Conservation (phyloP, 2,113 vertebrate species). For the Corythornis vintsioides region DNA sequence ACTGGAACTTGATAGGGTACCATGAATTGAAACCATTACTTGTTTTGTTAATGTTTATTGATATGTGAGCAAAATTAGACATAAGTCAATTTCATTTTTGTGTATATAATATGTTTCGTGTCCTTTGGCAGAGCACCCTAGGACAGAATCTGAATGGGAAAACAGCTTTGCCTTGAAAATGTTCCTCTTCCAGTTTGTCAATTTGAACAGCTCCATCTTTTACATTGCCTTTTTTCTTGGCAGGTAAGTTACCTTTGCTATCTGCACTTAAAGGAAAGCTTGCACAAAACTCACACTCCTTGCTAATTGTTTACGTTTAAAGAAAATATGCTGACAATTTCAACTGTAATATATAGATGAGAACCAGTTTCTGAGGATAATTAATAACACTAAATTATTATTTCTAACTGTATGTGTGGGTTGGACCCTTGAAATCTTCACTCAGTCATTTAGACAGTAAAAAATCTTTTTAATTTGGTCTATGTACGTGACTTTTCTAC, state of each 20-base stretch:
- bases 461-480: background rate
- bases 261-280: background rate
- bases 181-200: conserved; percentile 99
- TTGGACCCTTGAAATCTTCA: background rate
- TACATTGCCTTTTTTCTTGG: conserved; percentile 98
- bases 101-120: background rate
- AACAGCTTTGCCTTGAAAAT: conserved; percentile 99
- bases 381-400: background rate
- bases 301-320: background rate
- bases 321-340: background rate
- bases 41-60: background rate
- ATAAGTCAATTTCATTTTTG: background rate
- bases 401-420: background rate
- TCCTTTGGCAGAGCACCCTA: conserved; percentile 86
- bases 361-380: background rate
- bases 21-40: background rate
- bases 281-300: background rate
- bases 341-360: background rate
- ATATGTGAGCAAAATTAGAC: background rate
- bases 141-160: conserved; percentile 98
- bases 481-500: fast-evolving
- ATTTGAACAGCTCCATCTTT: conserved; percentile 98
- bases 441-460: background rate
- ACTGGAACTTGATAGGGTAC: background rate
- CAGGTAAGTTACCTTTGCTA: conserved; percentile 77